Base-by-base conservation (phyloP, 1,140 invertebrate species). In the Aphaenogaster rudis region DNA sequence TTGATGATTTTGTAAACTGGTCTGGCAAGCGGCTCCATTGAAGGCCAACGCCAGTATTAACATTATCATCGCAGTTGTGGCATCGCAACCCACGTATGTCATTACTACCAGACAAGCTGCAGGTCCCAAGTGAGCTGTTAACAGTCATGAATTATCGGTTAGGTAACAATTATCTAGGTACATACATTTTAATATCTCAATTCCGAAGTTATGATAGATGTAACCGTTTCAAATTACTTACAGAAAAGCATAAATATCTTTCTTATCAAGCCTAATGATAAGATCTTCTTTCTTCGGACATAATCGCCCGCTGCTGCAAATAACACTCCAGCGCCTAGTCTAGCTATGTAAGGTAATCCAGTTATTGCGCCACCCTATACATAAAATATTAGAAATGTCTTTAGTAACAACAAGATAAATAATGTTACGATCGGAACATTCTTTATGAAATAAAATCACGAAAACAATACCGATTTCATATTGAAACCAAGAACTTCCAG, bases 401-500 rank as follows among this genome's bases (percentile, higher is more conserved):
- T 72, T n/a, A 33, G 57, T 54, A n/a, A 80, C 42, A 2, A 39
- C 15, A 33, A 17, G n/a, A 59, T 59, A 63, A 42, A 45, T 36
- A 1, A 21, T 11, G 2, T 11, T 17, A 81, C 15, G 39, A 39
- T 45, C 7, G 0, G 61, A 36, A 36, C 13, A 33, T 28, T 74
- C 48, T 48, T 54, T 4, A 11, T 7, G 9, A 17, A 54, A 50
- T 59, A 13, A 21, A 86, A 36, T 13, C 6, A 63, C 9, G 3
- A 45, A 64, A 67, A 88, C 85, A 91, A 93, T 90, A 97, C 97
- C 90, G 96, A 95, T 91, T 97, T 96, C 78, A 99, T 96, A 90
- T 99, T 96, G 89, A 98, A 99, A 78, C 98, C 97, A 15, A 99
- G 96, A 13, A 98, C 97, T 93, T 97, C 97, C 52, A 98, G 97